These are phyloP conservation scores for Spea hammondii DNA, from an alignment of 2,797 vertebrate species.

Conservation along the genomic window DNA sequence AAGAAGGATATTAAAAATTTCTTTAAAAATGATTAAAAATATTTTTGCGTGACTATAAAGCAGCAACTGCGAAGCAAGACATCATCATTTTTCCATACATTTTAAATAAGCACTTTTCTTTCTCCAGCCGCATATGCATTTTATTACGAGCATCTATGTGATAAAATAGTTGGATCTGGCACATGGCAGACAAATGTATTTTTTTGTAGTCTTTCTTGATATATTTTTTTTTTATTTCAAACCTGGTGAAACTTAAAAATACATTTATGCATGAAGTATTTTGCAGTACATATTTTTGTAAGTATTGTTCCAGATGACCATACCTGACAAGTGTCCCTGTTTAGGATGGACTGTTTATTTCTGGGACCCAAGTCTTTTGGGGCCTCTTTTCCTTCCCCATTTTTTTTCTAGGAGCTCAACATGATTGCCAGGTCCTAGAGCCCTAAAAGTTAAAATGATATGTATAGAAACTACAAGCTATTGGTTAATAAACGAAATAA, in stretches of 20 bases:
- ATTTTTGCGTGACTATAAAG: not conserved
- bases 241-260: constrained; percentile 5
- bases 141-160: not conserved
- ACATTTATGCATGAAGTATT: not conserved
- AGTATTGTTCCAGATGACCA: not conserved
- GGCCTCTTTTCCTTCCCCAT: too few species aligned
- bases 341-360: too few species aligned
- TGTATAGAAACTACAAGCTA: too few species aligned
- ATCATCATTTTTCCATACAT: not conserved
- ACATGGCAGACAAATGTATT: constrained; percentile 3
- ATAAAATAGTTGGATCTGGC: not conserved
- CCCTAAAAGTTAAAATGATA: too few species aligned
- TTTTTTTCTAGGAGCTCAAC: too few species aligned
- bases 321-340: too few species aligned
- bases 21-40: not conserved
- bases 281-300: not conserved
- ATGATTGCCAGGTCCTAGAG: too few species aligned
- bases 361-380: too few species aligned
- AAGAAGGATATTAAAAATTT: too few species aligned
- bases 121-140: not conserved
- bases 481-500: too few species aligned
- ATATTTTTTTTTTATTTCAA: constrained; percentile 14
- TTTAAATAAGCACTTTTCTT: not conserved
- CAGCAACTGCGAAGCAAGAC: not conserved
- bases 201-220: not conserved